Evolutionary conservation across 2,888 invertebrate species (phyloP).

Genomic region (Andrena praecox): DNA sequence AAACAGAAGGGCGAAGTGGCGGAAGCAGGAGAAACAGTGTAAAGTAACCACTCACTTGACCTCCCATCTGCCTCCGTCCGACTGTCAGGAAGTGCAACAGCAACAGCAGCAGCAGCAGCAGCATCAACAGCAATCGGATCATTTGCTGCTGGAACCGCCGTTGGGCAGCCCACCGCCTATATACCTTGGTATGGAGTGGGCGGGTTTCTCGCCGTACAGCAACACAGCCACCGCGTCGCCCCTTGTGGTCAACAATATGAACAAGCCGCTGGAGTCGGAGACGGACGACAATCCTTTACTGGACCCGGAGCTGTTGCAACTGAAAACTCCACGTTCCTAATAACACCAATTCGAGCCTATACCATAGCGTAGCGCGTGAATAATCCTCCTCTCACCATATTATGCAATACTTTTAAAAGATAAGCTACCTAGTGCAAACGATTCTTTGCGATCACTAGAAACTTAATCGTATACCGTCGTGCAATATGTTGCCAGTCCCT

Average conservation of each 20-base stretch:
- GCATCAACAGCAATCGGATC: slow-evolving; percentile 75
- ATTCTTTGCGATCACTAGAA: slow-evolving; percentile 27
- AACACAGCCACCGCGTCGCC: slow-evolving; percentile 80
- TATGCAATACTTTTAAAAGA: slow-evolving; percentile 27
- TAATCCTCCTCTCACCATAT: slow-evolving; percentile 29
- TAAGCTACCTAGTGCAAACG: slow-evolving; percentile 16
- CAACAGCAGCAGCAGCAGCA: slow-evolving; percentile 76
- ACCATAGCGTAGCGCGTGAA: slow-evolving; percentile 46
- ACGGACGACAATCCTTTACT: slow-evolving; percentile 81
- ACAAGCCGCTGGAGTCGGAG: slow-evolving; percentile 78
- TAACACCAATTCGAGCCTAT: slow-evolving; percentile 52
- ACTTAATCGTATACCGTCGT: slow-evolving; percentile 30
- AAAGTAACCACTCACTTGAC: slow-evolving; percentile 79
- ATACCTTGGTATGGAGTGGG: slow-evolving; percentile 85
- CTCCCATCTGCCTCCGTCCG: slow-evolving; percentile 75
- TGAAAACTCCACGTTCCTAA: slow-evolving; percentile 83
- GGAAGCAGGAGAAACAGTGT: slow-evolving; percentile 86
- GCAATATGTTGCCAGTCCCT: slow-evolving; percentile 42
- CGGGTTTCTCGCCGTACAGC: slow-evolving; percentile 83
- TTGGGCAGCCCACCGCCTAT: slow-evolving; percentile 83
- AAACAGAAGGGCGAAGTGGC: slow-evolving; percentile 86
- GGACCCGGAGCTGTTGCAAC: slow-evolving; percentile 82
- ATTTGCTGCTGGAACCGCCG: slow-evolving; percentile 81
- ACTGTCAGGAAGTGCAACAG: slow-evolving; percentile 77
- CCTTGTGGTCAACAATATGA: slow-evolving; percentile 81